Evolutionary conservation across 2,113 vertebrate species (phyloP).

Genomic region (Myotis lucifugus): DNA sequence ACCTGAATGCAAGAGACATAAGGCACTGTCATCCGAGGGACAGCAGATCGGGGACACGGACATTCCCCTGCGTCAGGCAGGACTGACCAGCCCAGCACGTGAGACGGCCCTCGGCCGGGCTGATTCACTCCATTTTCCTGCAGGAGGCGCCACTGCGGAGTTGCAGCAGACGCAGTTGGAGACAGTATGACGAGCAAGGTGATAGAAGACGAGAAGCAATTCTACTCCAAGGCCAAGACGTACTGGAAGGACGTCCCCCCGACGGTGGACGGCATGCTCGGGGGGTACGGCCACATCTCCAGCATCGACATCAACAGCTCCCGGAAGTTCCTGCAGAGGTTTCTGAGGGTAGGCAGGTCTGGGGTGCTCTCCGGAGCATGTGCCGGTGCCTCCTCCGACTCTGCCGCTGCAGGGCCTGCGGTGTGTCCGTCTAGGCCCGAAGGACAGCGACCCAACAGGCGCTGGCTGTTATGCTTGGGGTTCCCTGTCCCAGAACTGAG

Average conservation of each 20-base stretch:
- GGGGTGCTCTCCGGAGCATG: neutral
- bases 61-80: neutral
- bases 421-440: neutral
- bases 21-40: neutral
- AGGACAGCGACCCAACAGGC: neutral
- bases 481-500: too few species aligned
- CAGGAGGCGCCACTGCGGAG: neutral
- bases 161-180: neutral
- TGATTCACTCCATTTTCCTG: rapidly evolving
- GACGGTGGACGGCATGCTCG: constrained; percentile 97
- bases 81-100: rapidly evolving
- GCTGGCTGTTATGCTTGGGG: neutral
- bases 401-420: neutral
- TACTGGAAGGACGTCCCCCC: constrained; percentile 94
- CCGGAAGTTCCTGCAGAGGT: constrained; percentile 93
- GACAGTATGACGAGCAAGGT: constrained; percentile 89
- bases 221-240: constrained; percentile 95
- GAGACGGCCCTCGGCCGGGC: rapidly evolving
- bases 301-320: constrained; percentile 95
- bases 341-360: constrained; percentile 90
- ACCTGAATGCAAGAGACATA: neutral
- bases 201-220: constrained; percentile 87
- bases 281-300: constrained; percentile 97
- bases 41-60: neutral
- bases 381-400: neutral